A percentile compares a stretch with the other conserved stretches of the same genome.
Evolutionary conservation across 92 coral and sea anemone genomes (phyloP).

Genomic region (Chrysogorgia sp.): DNA sequence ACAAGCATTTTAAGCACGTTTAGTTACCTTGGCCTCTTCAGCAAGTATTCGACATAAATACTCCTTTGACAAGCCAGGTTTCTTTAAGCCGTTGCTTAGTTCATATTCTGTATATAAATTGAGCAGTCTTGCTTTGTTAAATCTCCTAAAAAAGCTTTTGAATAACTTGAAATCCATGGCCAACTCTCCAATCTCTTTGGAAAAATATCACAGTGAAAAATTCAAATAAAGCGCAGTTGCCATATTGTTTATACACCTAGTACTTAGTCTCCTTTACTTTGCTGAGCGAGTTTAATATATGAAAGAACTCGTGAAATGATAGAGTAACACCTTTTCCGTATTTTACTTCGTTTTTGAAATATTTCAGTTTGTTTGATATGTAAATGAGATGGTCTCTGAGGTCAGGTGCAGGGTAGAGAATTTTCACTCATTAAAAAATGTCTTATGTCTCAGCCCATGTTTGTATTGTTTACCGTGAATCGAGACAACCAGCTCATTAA

Average conservation of each 20-base stretch:
- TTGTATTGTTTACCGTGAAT: too few species aligned
- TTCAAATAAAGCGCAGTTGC: conserved; percentile 9
- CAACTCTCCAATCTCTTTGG: neutral
- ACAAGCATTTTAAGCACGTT: too few species aligned
- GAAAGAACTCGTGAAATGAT: too few species aligned
- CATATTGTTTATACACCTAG: neutral
- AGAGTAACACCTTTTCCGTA: too few species aligned
- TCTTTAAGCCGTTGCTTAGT: neutral
- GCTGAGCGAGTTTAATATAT: too few species aligned
- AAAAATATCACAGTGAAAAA: neutral
- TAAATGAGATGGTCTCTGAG: too few species aligned
- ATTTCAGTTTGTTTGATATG: too few species aligned
- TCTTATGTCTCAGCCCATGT: too few species aligned
- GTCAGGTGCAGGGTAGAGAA: too few species aligned
- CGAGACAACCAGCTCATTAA: too few species aligned
- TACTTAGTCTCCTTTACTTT: neutral
- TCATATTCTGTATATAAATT: conserved; percentile 10
- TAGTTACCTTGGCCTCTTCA: conserved; percentile 13
- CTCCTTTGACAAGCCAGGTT: conserved; percentile 8
- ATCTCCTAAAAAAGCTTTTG: conserved; percentile 21
- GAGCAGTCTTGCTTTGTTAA: conserved; percentile 22
- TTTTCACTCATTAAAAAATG: too few species aligned
- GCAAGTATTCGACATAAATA: neutral
- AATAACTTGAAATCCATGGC: conserved; percentile 16
- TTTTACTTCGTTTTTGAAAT: too few species aligned